A percentile compares a stretch with the other conserved stretches of the same genome.
Conservation (phyloP, 2,113 vertebrate genomes). For the Ageneiosus marmoratus region DNA sequence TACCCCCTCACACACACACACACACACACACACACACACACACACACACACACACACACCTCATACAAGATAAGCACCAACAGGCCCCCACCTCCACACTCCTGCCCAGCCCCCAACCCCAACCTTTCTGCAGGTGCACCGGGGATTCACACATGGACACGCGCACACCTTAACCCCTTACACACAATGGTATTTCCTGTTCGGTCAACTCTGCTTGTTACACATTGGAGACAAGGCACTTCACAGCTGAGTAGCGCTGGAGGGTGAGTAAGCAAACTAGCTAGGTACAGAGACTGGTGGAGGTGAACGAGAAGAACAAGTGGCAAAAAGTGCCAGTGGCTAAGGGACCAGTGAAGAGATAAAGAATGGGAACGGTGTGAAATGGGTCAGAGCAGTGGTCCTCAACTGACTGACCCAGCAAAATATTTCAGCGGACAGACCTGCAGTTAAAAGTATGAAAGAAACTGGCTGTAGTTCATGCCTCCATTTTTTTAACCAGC, state of each 20-base stretch:
- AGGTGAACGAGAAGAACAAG: constrained; percentile 8
- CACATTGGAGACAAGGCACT: constrained; percentile 64
- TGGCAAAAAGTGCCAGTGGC: not conserved
- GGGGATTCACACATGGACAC: constrained; percentile 19
- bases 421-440: not conserved
- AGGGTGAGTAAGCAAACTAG: constrained; percentile 61
- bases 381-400: not conserved
- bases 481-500: not conserved
- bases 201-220: constrained; percentile 64
- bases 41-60: constrained; percentile 10
- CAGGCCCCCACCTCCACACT: not conserved
- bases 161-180: constrained; percentile 59
- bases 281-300: not conserved
- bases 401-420: not conserved
- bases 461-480: not conserved
- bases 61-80: constrained; percentile 10
- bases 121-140: constrained; percentile 38
- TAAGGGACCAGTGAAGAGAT: not conserved
- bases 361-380: not conserved
- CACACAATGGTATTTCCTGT: constrained; percentile 56
- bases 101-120: constrained; percentile 1
- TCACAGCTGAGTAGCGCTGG: constrained; percentile 61
- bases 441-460: not conserved
- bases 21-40: constrained; percentile 11
- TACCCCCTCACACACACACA: constrained; percentile 1